Evolutionary conservation across 2,888 invertebrate species (phyloP), one percentile per base, ranked within the genome.

Genomic region (Apodemia hepburni): DNA sequence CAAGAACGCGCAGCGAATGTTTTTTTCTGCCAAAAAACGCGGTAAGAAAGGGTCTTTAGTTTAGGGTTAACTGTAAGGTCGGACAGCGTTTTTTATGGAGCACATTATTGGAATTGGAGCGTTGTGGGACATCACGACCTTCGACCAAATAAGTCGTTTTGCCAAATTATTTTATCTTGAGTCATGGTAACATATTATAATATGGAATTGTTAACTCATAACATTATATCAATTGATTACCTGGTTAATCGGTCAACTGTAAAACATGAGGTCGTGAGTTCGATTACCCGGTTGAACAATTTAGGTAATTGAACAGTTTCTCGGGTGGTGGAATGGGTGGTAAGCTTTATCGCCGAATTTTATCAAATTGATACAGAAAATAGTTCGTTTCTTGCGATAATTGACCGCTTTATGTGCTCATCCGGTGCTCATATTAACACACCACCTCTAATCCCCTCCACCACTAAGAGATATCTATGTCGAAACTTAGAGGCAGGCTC

Each of bases 1-100:
- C 73, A 76, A 78, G 75, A 77, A 75, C 76, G 78, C 76, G 68
- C 70, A 68, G 74, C 75, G 66, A 67, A 74, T 71, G 85, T 89
- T 89, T 88, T 87, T 88, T 87, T 86, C 80, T 77, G 83, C 84
- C 83, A 85, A 89, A 89, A 89, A 89, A 84, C 82, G 67, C 58
- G 58, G 58, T 76, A 83, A 83, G 81, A 84, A 88, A 87, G 84
- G 82, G 81, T 82, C 82, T 79, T 76, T 78, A 75, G 75, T 75
- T 80, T 85, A 82, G 87, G 87, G 88, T 88, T 88, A 85, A 85
- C 81, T 80, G 83, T 82, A 78, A 82, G 83, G 77, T 79, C 79
- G 80, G 78, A 74, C 54, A 74, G 75, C 76, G 76, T 79, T 79
- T 82, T 83, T 79, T 80, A 69, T 67, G 69, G 51, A 49, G 61